These are phyloP conservation scores for Alouatta palliata DNA, from an alignment of 2,113 vertebrate genomes.

Conservation along the genomic window DNA sequence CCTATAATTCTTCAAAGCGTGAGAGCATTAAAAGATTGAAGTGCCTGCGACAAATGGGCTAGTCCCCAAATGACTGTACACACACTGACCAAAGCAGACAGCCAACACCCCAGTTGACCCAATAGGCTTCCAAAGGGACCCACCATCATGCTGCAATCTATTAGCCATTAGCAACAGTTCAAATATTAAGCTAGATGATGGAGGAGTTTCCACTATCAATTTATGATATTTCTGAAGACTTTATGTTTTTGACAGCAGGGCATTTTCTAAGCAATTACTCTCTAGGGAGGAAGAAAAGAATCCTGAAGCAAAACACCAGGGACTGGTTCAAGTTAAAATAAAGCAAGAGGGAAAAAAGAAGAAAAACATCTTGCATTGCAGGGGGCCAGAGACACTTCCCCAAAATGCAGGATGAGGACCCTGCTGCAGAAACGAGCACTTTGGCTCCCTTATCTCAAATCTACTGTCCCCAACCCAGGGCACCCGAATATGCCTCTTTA, in stretches of 20 bases:
- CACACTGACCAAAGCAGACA: background rate
- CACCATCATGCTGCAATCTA: background rate
- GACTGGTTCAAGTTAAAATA: background rate
- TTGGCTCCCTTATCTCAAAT: slow-evolving; percentile 48
- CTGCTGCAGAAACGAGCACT: slow-evolving; percentile 47
- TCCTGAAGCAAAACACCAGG: background rate
- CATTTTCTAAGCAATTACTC: slow-evolving; percentile 57
- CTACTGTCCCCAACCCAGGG: background rate
- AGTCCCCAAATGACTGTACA: background rate
- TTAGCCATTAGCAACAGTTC: background rate
- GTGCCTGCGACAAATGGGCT: background rate
- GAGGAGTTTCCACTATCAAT: background rate
- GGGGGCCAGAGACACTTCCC: slow-evolving; percentile 58
- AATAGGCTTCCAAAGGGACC: background rate
- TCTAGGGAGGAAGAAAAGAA: background rate
- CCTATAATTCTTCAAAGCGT: slow-evolving; percentile 2
- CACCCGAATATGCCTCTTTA: background rate
- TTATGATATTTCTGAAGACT: slow-evolving; percentile 20
- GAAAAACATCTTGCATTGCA: background rate
- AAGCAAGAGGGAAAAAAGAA: background rate
- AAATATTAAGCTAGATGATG: slow-evolving; percentile 32
- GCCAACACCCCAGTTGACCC: background rate
- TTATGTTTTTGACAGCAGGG: slow-evolving; percentile 36
- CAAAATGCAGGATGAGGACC: slow-evolving; percentile 72
- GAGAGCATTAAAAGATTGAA: slow-evolving; percentile 3